Base-by-base conservation (phyloP, 2,888 invertebrate genomes). In the Fragum fragum region DNA sequence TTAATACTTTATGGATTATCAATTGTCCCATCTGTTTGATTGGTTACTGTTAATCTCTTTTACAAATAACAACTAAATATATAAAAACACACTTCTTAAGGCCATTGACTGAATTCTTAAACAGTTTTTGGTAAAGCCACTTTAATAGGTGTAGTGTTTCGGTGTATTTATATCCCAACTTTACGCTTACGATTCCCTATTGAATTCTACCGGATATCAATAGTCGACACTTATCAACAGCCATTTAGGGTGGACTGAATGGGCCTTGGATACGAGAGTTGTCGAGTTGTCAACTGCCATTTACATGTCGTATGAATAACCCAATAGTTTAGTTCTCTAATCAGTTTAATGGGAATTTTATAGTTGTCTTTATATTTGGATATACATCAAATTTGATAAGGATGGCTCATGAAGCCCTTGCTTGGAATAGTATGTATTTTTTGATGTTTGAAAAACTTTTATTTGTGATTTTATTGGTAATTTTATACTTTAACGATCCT, bases 171-270 rank as follows among this genome's bases (percentile, higher is more conserved):
- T 74, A 66, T 70, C 21, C 57, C 71, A 70, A 72, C 72, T 78
- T 73, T 63, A 82, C 81, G 81, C 81, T 78, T 78, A 70, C 78
- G 69, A 78, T 78, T 82, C 81, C 55, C 68, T 72, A 71, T 52
- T 74, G 71, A 66, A 66, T 39, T 72, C 66, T 73, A 81, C 80
- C 83, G 78, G 83, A 81, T 84, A 84, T 84, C 80, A 47, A 75
- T 81, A 73, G 77, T 78, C 78, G 75, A 84, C 83, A 84, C 83
- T 80, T 83, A 77, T 77, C 78, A 80, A 81, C 80, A 76, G 70
- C 68, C 69, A 70, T 66, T 73, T 52, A n/a, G 55, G 53, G 71
- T 39, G 21, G 42, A 21, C 26, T 39, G 57, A 39, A 28, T 14
- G 23, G 73, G 23, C 83, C 83, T 84, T 84, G 83, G 83, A 84